A percentile compares a stretch with the other conserved stretches of the same genome.
These are phyloP conservation scores for Vicugna pacos DNA, from an alignment of 2,113 vertebrate genomes.

Conservation along the genomic window DNA sequence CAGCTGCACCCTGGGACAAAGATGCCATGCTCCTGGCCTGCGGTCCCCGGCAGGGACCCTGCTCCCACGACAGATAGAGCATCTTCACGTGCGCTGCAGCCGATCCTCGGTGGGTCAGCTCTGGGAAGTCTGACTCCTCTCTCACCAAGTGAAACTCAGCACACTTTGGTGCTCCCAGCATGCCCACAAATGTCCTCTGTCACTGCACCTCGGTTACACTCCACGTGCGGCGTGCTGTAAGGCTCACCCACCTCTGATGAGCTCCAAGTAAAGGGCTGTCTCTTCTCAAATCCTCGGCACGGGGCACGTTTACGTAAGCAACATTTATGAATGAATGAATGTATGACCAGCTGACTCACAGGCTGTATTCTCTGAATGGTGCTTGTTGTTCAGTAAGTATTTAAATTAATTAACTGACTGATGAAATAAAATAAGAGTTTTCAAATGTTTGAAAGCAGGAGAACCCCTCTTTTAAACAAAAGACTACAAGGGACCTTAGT, in stretches of 20 bases:
- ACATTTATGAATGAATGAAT: neutral
- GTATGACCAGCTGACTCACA: neutral
- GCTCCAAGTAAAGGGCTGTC: neutral
- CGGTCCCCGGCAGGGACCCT: accelerated
- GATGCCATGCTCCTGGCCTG: neutral
- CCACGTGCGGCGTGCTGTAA: accelerated
- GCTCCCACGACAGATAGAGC: accelerated
- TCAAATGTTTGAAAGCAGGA: neutral
- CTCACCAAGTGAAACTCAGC: neutral
- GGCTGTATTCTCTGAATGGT: neutral
- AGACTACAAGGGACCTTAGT: neutral
- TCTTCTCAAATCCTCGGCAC: neutral
- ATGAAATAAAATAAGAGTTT: neutral
- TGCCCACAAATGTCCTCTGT: neutral
- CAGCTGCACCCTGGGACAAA: neutral
- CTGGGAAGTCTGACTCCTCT: neutral
- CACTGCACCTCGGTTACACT: neutral
- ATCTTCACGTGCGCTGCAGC: accelerated
- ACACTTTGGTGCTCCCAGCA: neutral
- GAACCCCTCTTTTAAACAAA: neutral
- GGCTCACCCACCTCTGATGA: neutral
- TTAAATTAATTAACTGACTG: neutral
- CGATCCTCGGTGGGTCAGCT: too few species aligned
- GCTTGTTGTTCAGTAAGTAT: neutral
- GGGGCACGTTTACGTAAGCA: neutral